Evolutionary conservation across 2,888 invertebrate genomes (phyloP).

Genomic region (Sphecodes monilicornis): DNA sequence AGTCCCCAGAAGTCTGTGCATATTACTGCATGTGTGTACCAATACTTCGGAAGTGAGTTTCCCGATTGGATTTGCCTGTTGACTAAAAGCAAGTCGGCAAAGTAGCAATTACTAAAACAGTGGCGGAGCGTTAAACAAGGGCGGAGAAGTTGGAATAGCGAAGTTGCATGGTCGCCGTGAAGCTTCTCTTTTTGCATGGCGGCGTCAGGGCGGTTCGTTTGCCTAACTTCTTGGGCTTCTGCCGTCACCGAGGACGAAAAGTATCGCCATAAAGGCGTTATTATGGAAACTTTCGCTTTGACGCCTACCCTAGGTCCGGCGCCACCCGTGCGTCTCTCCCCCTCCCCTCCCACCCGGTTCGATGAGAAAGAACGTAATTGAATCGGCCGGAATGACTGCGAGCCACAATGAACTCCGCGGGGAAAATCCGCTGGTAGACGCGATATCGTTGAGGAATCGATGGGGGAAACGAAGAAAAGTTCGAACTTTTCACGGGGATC

Average conservation of each 20-base stretch:
- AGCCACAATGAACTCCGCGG: conserved; percentile 46
- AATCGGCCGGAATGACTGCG: conserved; percentile 35
- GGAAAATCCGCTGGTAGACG: conserved; percentile 40
- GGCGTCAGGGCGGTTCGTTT: conserved; percentile 20
- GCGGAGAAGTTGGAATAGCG: neutral
- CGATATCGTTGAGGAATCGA: conserved; percentile 34
- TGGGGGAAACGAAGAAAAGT: conserved; percentile 38
- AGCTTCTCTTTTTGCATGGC: conserved; percentile 3
- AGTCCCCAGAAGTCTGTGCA: neutral
- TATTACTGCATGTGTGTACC: too few relatives aligned
- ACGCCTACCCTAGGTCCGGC: conserved; percentile 45
- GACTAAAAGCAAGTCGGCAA: neutral
- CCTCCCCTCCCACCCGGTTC: neutral
- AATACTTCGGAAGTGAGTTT: neutral
- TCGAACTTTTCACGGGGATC: conserved; percentile 42
- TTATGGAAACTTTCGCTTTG: conserved; percentile 64
- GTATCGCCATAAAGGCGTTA: conserved; percentile 52
- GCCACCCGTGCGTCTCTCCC: neutral
- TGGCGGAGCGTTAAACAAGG: neutral
- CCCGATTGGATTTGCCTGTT: neutral
- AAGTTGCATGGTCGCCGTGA: neutral
- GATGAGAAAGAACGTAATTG: conserved; percentile 53
- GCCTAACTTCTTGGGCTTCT: conserved; percentile 31
- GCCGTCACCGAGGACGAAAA: conserved; percentile 15
- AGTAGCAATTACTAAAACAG: neutral